Evolutionary conservation across 2,888 invertebrate species (phyloP).

Genomic region (Drosophila pseudotakahashii): DNA sequence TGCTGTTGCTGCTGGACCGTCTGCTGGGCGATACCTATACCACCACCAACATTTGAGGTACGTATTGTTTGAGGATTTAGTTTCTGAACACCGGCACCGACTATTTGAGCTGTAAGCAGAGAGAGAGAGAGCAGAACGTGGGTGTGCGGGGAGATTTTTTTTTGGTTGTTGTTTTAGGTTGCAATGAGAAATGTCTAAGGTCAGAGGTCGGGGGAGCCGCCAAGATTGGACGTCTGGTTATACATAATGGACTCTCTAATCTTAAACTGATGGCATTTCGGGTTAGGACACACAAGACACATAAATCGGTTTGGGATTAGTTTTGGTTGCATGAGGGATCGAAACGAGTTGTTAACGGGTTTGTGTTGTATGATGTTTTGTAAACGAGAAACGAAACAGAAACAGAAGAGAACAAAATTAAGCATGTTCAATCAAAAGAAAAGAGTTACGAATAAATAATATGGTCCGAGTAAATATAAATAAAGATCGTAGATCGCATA

Average conservation of each 20-base stretch:
- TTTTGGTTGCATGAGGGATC: constrained; percentile 65
- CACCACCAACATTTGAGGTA: constrained; percentile 78
- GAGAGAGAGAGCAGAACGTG: constrained; percentile 74
- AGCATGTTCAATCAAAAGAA: constrained; percentile 71
- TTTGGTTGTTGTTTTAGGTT: constrained; percentile 65
- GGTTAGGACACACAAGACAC: constrained; percentile 62
- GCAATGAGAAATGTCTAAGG: constrained; percentile 60
- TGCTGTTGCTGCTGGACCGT: constrained; percentile 46
- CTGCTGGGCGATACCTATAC: constrained; percentile 66
- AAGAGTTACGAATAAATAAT: constrained; percentile 44
- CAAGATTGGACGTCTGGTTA: constrained; percentile 16
- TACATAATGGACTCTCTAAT: constrained; percentile 53
- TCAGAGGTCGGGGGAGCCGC: constrained; percentile 14
- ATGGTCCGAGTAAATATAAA: constrained; percentile 29
- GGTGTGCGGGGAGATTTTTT: constrained; percentile 74
- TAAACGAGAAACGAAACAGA: constrained; percentile 60
- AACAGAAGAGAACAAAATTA: constrained; percentile 73
- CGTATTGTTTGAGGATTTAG: constrained; percentile 84
- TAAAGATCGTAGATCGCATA: constrained; percentile 3
- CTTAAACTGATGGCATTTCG: constrained; percentile 48
- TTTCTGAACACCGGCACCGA: constrained; percentile 88
- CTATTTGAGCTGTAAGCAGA: constrained; percentile 85
- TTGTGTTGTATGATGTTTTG: constrained; percentile 50
- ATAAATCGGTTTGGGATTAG: constrained; percentile 31
- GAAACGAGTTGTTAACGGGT: constrained; percentile 65